A percentile compares a stretch with the other conserved stretches of the same genome.
Evolutionary conservation across 2,113 vertebrate genomes (phyloP).

Genomic region (Pteronura brasiliensis): DNA sequence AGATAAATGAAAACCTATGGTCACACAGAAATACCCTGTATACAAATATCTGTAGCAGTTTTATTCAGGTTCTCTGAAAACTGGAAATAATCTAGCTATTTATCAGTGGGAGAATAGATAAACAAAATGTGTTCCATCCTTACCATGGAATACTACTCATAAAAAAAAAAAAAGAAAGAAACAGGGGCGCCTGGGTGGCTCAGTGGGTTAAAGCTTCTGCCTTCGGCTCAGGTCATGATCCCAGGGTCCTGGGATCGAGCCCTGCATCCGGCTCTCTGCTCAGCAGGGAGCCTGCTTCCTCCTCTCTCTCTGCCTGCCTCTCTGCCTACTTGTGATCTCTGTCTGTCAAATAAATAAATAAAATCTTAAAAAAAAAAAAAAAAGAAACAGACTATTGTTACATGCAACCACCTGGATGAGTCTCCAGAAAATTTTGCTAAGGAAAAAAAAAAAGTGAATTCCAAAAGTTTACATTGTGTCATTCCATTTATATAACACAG

Average conservation of each 20-base stretch:
- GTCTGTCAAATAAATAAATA: too few species aligned
- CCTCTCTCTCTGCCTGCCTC: too few species aligned
- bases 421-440: neutral
- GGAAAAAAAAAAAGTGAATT: neutral
- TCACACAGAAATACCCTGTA: neutral
- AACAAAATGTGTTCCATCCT: neutral
- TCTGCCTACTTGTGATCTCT: too few species aligned
- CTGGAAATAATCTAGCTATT: neutral
- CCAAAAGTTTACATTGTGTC: neutral
- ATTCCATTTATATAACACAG: neutral
- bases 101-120: neutral
- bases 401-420: neutral
- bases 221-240: too few species aligned
- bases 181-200: too few species aligned
- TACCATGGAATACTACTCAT: neutral
- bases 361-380: neutral
- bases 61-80: slow-evolving; percentile 1
- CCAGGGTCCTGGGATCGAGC: too few species aligned
- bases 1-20: neutral
- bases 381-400: neutral
- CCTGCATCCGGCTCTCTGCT: too few species aligned
- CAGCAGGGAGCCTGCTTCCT: too few species aligned
- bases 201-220: too few species aligned
- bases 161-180: neutral
- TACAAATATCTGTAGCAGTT: neutral